Evolutionary conservation across 2,113 vertebrate species (phyloP).

Genomic region (Spea multiplicata): DNA sequence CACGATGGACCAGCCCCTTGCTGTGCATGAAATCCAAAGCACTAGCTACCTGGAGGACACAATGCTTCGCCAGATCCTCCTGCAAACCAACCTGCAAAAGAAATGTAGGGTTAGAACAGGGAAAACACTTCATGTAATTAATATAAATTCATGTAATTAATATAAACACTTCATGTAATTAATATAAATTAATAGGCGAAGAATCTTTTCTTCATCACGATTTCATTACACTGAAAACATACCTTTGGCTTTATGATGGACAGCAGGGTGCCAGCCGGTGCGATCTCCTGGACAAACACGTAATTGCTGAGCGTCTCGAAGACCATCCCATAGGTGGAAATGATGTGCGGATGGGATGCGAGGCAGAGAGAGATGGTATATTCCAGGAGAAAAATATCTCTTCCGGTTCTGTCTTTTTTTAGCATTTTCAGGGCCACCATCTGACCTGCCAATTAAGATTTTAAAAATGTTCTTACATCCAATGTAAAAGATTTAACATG

Average conservation of each 20-base stretch:
- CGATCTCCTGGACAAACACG: constrained; percentile 3
- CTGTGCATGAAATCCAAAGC: constrained; percentile 87
- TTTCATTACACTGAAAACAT: neutral
- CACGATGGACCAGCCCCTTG: constrained; percentile 82
- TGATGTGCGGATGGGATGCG: constrained; percentile 1
- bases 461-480: neutral
- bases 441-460: constrained; percentile 66
- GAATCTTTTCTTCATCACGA: no score
- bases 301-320: neutral
- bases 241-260: constrained; percentile 1
- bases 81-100: constrained; percentile 77
- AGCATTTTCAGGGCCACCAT: constrained; percentile 89
- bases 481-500: neutral
- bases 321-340: neutral
- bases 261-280: neutral
- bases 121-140: no score
- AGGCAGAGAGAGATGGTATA: constrained; percentile 69
- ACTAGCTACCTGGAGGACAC: constrained; percentile 76
- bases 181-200: no score
- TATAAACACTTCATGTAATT: no score
- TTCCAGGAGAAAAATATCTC: constrained; percentile 84
- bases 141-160: no score
- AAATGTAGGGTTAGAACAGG: neutral
- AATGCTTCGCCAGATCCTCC: constrained; percentile 73
- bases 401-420: constrained; percentile 80